Evolutionary conservation across 2,113 vertebrate species (phyloP).

Genomic region (Monopterus albus): DNA sequence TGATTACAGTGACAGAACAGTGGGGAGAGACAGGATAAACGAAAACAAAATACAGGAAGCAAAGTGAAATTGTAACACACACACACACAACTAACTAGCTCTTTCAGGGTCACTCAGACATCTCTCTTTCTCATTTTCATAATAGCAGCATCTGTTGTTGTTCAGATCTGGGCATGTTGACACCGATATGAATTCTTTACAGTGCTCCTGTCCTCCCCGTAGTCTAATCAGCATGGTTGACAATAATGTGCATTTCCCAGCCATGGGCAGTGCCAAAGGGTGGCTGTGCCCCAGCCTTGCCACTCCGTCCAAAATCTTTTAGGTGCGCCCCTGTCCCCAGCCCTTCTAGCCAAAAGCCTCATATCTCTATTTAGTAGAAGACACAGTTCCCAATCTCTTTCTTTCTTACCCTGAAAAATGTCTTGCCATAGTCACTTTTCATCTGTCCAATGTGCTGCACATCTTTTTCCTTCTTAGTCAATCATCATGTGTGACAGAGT

Average conservation of each 20-base stretch:
- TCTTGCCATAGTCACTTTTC: not conserved
- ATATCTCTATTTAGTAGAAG: slow-evolving; percentile 14
- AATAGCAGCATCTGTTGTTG: not conserved
- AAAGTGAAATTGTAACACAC: too few species aligned
- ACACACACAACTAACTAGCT: too few species aligned
- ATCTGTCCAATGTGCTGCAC: not conserved
- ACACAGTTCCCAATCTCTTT: slow-evolving; percentile 1
- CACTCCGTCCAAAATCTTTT: too few species aligned
- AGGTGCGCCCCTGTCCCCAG: too few species aligned
- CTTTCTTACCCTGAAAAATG: slow-evolving; percentile 2
- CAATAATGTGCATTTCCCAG: too few species aligned
- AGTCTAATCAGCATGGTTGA: not conserved
- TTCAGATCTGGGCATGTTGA: not conserved
- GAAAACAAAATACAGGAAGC: too few species aligned
- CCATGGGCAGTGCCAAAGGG: too few species aligned
- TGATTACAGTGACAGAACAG: too few species aligned
- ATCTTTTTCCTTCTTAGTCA: slow-evolving; percentile 29
- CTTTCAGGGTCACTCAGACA: not conserved
- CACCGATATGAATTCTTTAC: slow-evolving; percentile 5
- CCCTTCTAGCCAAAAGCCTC: not conserved
- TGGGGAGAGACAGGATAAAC: too few species aligned
- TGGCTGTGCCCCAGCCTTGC: too few species aligned
- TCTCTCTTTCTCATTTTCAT: slow-evolving; percentile 7
- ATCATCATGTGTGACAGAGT: slow-evolving; percentile 28
- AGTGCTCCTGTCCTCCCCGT: not conserved